Conservation (phyloP, 2,113 vertebrate species). For the Azemiops feae region DNA sequence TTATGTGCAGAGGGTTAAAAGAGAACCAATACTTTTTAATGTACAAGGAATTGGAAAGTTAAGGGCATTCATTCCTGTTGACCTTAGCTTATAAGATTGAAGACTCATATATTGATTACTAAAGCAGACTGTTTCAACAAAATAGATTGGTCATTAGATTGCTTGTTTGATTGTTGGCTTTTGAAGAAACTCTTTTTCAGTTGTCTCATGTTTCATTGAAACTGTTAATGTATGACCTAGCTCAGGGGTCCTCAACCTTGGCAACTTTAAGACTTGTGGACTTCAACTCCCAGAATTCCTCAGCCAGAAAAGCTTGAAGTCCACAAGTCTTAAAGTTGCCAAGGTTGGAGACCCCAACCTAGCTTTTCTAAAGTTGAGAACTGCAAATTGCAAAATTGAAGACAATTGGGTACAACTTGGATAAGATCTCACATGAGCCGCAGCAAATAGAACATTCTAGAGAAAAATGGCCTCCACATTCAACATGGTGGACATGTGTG, state of each 20-base stretch:
- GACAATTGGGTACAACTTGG: background rate
- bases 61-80: background rate
- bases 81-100: constrained; percentile 38
- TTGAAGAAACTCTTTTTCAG: constrained; percentile 36
- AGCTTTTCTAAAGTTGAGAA: constrained; percentile 25
- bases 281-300: no score
- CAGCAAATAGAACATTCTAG: background rate
- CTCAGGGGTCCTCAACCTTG: no score
- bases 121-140: constrained; percentile 24
- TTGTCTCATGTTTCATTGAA: background rate
- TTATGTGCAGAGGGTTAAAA: background rate
- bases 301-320: no score
- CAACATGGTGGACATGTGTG: background rate
- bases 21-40: background rate
- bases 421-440: background rate
- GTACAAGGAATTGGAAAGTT: background rate
- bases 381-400: background rate
- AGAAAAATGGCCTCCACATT: background rate
- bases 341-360: no score
- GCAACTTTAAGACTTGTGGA: no score
- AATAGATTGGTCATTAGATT: constrained; percentile 23
- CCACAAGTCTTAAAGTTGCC: no score
- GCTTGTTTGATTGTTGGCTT: background rate
- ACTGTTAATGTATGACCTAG: background rate
- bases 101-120: constrained; percentile 28